phyloP scores from a whole-genome alignment of 2,113 vertebrate genomes.

The Caranx ignobilis region DNA sequence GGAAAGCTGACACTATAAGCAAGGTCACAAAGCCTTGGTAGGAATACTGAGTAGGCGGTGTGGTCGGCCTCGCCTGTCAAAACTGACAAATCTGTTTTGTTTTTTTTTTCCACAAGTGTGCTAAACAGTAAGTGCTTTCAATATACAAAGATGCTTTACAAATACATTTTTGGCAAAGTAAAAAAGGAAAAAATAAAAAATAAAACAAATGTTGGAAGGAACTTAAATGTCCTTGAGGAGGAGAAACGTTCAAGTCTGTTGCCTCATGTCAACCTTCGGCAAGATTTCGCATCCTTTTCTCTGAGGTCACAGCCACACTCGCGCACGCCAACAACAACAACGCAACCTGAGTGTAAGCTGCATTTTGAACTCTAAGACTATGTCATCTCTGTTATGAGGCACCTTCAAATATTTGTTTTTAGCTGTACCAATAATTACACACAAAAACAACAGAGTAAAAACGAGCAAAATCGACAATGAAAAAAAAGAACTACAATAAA shows the following conservation, averaged over 20 bases:
- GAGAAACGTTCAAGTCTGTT: slow-evolving; percentile 55
- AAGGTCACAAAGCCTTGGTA: slow-evolving; percentile 57
- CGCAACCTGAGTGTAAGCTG: slow-evolving; percentile 65
- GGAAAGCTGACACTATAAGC: slow-evolving; percentile 61
- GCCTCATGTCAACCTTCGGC: slow-evolving; percentile 24
- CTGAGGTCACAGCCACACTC: slow-evolving; percentile 52
- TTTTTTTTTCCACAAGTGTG: slow-evolving; percentile 58
- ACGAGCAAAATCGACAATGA: slow-evolving; percentile 80
- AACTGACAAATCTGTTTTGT: slow-evolving; percentile 35
- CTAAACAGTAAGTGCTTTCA: slow-evolving; percentile 80
- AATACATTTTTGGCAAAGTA: slow-evolving; percentile 77
- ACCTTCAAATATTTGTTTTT: slow-evolving; percentile 88
- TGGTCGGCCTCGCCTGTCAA: slow-evolving; percentile 54
- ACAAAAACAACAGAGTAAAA: slow-evolving; percentile 80
- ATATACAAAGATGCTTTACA: slow-evolving; percentile 77
- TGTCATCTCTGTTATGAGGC: slow-evolving; percentile 81
- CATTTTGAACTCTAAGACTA: slow-evolving; percentile 46
- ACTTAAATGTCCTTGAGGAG: slow-evolving; percentile 43
- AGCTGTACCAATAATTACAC: slow-evolving; percentile 82
- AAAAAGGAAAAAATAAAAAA: slow-evolving; percentile 54
- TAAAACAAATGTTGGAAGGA: slow-evolving; percentile 57
- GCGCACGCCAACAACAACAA: not conserved
- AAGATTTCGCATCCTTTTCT: slow-evolving; percentile 20
- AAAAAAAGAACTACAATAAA: slow-evolving; percentile 83
- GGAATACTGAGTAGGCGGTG: slow-evolving; percentile 70